Conservation (phyloP, 2,113 vertebrate genomes). For the Ophthalmolycus amberensis region DNA sequence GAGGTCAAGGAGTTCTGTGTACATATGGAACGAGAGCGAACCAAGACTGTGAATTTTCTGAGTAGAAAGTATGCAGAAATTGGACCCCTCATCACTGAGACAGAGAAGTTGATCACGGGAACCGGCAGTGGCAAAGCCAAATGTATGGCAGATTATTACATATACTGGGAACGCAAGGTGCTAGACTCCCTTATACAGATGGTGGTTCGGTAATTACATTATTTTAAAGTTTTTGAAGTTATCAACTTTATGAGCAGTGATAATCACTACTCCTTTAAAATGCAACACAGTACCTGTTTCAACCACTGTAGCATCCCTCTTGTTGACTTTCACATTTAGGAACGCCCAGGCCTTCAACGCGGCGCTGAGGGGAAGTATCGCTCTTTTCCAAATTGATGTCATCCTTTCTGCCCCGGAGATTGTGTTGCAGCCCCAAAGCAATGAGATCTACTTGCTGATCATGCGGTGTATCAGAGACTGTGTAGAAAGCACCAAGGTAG, state of each 20-base stretch:
- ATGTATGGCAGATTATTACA: constrained; percentile 88
- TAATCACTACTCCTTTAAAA: neutral
- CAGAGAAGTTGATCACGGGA: constrained; percentile 86
- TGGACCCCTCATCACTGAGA: constrained; percentile 87
- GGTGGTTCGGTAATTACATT: constrained; percentile 86
- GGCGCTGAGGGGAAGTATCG: constrained; percentile 79
- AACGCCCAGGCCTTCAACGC: constrained; percentile 88
- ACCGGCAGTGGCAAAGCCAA: constrained; percentile 88
- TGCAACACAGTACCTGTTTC: neutral
- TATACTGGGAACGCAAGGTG: constrained; percentile 89
- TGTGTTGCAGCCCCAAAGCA: constrained; percentile 85
- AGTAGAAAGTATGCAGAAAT: constrained; percentile 87
- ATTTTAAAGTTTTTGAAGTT: neutral
- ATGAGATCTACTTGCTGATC: constrained; percentile 86
- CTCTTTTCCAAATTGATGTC: constrained; percentile 89
- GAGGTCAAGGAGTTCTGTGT: constrained; percentile 92
- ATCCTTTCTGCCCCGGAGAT: constrained; percentile 88
- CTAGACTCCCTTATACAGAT: constrained; percentile 87
- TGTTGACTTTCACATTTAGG: constrained; percentile 76
- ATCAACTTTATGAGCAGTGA: neutral
- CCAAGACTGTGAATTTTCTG: constrained; percentile 84
- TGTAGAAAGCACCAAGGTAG: constrained; percentile 90
- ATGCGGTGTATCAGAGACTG: constrained; percentile 86
- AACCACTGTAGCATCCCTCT: neutral
- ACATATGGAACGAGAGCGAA: constrained; percentile 83